phyloP scores from a whole-genome alignment of 2,888 invertebrate species.

The Clanis bilineata region DNA sequence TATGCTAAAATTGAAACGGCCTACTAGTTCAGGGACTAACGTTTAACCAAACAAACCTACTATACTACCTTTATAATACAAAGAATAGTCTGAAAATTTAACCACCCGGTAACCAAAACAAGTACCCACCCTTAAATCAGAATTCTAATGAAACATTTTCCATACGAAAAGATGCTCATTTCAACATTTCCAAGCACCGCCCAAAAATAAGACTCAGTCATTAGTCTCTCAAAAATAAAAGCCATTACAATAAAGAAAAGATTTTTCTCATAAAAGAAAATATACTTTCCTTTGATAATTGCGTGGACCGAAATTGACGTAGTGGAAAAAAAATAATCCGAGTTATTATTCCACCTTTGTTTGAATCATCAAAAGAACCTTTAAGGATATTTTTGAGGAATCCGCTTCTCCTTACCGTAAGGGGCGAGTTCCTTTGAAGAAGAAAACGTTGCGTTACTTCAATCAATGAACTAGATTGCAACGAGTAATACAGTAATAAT shows the following conservation, averaged over 20 bases:
- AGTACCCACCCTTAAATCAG: no score
- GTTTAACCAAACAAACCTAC: no score
- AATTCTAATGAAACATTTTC: background rate
- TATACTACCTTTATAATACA: no score
- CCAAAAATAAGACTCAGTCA: background rate
- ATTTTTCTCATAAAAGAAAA: conserved; percentile 31
- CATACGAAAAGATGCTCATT: background rate
- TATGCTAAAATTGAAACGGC: no score
- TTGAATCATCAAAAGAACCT: conserved; percentile 55
- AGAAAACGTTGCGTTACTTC: background rate
- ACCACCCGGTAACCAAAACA: no score
- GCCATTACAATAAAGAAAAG: conserved; percentile 14
- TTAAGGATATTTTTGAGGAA: conserved; percentile 45
- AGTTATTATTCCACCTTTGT: conserved; percentile 59
- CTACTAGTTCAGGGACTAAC: no score
- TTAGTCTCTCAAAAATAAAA: conserved; percentile 8
- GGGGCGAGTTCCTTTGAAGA: background rate
- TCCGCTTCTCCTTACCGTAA: conserved; percentile 44
- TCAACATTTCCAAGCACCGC: background rate
- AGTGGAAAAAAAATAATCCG: conserved; percentile 40
- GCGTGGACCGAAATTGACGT: conserved; percentile 47
- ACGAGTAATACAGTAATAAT: no score
- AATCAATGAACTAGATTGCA: no score
- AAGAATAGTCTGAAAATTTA: no score
- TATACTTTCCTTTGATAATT: conserved; percentile 45